phyloP scores from a whole-genome alignment of 2,888 invertebrate genomes.

The Prionchulus punctatus region DNA sequence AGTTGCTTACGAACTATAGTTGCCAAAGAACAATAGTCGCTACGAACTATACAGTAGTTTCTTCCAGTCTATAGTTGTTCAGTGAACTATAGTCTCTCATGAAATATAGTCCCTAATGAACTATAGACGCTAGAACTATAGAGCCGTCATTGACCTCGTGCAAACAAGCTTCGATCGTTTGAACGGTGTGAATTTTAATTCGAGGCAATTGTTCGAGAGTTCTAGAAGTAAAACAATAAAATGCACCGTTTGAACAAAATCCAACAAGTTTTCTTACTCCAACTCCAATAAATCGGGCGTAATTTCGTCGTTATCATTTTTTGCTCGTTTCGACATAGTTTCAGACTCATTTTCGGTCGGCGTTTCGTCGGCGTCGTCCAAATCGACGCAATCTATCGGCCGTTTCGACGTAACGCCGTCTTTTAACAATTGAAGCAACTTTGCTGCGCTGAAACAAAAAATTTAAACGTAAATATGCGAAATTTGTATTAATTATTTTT shows the following conservation, averaged over 20 bases:
- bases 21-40: too few relatives aligned
- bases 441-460: conserved; percentile 1
- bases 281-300: neutral
- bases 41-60: too few relatives aligned
- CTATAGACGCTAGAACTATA: neutral
- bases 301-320: neutral
- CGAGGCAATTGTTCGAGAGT: conserved; percentile 51
- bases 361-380: neutral
- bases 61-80: too few relatives aligned
- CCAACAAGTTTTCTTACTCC: neutral
- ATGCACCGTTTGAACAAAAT: neutral
- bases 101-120: neutral
- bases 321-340: neutral
- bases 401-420: neutral
- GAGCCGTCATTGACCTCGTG: conserved; percentile 57
- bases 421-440: neutral
- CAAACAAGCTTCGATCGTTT: conserved; percentile 76
- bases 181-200: conserved; percentile 69
- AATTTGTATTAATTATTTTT: neutral
- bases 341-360: neutral
- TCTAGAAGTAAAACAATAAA: conserved; percentile 1
- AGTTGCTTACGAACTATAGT: neutral
- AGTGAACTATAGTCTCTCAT: neutral
- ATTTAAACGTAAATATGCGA: neutral
- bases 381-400: neutral